Conservation (phyloP, 2,888 invertebrate species). For the Drosophila subsilvestris region DNA sequence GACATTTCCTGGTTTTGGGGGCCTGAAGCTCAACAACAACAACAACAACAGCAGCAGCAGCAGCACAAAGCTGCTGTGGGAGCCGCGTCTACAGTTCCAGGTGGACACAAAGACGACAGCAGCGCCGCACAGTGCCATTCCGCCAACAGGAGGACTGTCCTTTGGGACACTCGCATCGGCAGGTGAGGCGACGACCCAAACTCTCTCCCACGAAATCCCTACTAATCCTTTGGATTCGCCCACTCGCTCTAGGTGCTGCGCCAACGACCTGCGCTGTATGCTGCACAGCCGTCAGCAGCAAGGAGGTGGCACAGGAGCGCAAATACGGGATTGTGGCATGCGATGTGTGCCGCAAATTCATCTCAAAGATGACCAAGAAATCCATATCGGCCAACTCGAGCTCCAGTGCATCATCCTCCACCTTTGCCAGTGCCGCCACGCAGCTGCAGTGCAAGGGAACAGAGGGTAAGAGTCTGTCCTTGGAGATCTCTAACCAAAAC, state of each 20-base stretch:
- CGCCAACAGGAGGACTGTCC: conserved; percentile 35
- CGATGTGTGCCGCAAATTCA: conserved; percentile 94
- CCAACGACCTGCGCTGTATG: conserved; percentile 92
- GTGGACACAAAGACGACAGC: conserved; percentile 59
- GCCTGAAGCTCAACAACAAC: conserved; percentile 48
- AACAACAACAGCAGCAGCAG: conserved; percentile 74
- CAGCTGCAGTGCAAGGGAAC: conserved; percentile 78
- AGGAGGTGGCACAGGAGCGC: conserved; percentile 91
- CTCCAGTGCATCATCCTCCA: conserved; percentile 13
- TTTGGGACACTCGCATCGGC: conserved; percentile 52
- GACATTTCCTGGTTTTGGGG: conserved; percentile 54
- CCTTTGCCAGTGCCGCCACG: conserved; percentile 78
- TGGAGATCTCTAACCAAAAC: background rate
- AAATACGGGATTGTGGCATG: conserved; percentile 94
- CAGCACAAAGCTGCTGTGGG: conserved; percentile 72
- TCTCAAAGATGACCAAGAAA: conserved; percentile 88
- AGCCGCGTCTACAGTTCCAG: conserved; percentile 82
- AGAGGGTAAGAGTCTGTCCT: conserved; percentile 66
- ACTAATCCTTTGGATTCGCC: background rate
- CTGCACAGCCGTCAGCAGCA: conserved; percentile 90
- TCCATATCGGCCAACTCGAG: conserved; percentile 53
- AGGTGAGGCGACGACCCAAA: conserved; percentile 23
- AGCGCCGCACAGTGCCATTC: conserved; percentile 54
- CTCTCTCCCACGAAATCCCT: background rate
- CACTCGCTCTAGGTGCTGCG: conserved; percentile 74